Percentiles rank a stretch among this genome's conserved stretches.
Evolutionary conservation across 2,797 vertebrate genomes (phyloP).

Genomic region (Notamacropus eugenii): DNA sequence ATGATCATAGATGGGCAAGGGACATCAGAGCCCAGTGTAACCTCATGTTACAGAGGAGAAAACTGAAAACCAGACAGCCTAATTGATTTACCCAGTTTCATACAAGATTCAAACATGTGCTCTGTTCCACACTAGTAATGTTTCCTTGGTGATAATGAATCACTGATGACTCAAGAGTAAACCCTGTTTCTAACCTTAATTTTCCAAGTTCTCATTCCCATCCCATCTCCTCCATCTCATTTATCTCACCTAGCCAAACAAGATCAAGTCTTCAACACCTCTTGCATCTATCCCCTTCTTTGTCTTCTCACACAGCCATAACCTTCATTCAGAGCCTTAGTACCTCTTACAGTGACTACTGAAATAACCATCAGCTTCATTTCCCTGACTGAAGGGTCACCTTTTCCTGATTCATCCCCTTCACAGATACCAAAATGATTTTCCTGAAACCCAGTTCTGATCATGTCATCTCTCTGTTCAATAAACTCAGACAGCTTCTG

Average conservation of each 20-base stretch:
- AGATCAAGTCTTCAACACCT: background rate
- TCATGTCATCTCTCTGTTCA: background rate
- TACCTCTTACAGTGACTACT: background rate
- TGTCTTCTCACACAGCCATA: background rate
- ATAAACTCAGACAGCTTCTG: background rate
- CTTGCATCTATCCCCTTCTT: background rate
- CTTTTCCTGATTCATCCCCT: background rate
- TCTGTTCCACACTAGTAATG: background rate
- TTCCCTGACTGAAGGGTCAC: background rate
- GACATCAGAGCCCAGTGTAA: background rate
- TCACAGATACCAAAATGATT: background rate
- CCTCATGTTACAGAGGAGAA: background rate
- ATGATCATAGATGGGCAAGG: background rate
- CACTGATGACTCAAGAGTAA: background rate
- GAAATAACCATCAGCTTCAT: background rate
- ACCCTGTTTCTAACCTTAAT: background rate
- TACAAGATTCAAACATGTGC: background rate
- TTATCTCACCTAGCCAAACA: background rate
- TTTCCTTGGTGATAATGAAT: background rate
- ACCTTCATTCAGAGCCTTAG: background rate
- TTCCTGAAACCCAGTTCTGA: background rate
- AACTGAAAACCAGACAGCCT: background rate
- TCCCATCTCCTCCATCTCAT: background rate
- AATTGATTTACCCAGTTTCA: background rate
- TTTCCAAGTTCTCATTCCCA: background rate